phyloP scores from a whole-genome alignment of 2,888 invertebrate species.

The Aphodius granarius region DNA sequence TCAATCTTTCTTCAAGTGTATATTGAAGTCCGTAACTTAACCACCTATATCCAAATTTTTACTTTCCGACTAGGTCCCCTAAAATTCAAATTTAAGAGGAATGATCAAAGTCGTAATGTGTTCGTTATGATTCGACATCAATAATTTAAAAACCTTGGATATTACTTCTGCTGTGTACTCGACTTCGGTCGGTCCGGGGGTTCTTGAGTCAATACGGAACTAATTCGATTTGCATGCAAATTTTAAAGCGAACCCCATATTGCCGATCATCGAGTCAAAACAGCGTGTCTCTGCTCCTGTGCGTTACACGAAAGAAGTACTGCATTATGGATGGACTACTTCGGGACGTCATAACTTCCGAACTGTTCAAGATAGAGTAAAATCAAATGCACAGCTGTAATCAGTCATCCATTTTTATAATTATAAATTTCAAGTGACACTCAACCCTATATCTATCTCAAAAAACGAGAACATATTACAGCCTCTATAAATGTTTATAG shows the following conservation, averaged over 20 bases:
- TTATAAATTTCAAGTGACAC: too few species aligned
- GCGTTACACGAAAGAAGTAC: neutral
- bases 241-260: conserved; percentile 36
- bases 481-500: too few species aligned
- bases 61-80: too few species aligned
- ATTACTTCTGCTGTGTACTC: conserved; percentile 35
- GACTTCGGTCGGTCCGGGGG: neutral
- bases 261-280: conserved; percentile 10
- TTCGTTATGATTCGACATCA: too few species aligned
- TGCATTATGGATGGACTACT: neutral
- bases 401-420: too few species aligned
- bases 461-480: too few species aligned
- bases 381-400: too few species aligned
- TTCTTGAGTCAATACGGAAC: conserved; percentile 48
- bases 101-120: too few species aligned
- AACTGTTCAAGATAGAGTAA: too few species aligned
- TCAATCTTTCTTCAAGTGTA: neutral
- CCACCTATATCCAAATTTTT: neutral
- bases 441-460: too few species aligned
- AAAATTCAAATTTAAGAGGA: too few species aligned
- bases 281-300: neutral
- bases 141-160: conserved; percentile 1
- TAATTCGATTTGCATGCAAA: conserved; percentile 53
- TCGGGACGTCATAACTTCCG: neutral
- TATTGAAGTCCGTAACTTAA: neutral